Percentiles rank a stretch among this genome's conserved stretches.
These are phyloP conservation scores for Triplophysa bombifrons DNA, from an alignment of 2,797 vertebrate genomes.

Conservation along the genomic window DNA sequence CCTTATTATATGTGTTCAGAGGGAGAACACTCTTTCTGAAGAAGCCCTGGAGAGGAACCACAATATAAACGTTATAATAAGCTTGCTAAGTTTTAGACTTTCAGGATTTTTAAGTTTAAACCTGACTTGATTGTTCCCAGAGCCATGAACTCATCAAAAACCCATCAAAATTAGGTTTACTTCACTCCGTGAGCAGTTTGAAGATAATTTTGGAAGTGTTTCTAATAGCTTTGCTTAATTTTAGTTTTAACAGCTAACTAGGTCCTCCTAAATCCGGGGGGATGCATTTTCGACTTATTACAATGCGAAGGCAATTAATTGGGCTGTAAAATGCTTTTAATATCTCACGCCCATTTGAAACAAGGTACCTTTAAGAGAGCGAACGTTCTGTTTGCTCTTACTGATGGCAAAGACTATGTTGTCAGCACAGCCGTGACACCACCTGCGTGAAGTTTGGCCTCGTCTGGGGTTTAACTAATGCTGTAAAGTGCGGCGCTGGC, in stretches of 20 bases:
- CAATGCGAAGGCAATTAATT: slow-evolving; percentile 47
- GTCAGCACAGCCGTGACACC: slow-evolving; percentile 49
- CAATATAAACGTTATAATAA: not conserved
- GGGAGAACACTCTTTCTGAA: not conserved
- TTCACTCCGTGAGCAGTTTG: slow-evolving; percentile 14
- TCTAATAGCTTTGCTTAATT: slow-evolving; percentile 46
- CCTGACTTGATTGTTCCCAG: slow-evolving; percentile 16
- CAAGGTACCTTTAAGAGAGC: slow-evolving; percentile 26
- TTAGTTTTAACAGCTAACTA: slow-evolving; percentile 50
- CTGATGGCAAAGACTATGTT: slow-evolving; percentile 34
- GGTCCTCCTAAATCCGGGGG: slow-evolving; percentile 43
- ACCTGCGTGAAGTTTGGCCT: slow-evolving; percentile 44
- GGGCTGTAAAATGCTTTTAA: slow-evolving; percentile 50
- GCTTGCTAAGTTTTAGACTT: slow-evolving; percentile 17
- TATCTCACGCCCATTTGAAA: slow-evolving; percentile 38
- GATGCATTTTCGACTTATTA: slow-evolving; percentile 46
- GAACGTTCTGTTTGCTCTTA: slow-evolving; percentile 4
- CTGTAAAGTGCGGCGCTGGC: slow-evolving; percentile 51
- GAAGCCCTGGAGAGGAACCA: slow-evolving; percentile 7
- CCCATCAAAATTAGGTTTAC: slow-evolving; percentile 23
- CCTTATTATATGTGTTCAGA: slow-evolving; percentile 19
- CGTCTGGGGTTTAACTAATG: slow-evolving; percentile 49
- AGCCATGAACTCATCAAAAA: slow-evolving; percentile 28
- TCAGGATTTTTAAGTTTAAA: slow-evolving; percentile 26
- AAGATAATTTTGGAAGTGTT: slow-evolving; percentile 43